phyloP scores from a whole-genome alignment of 2,888 invertebrate species.

The Cataglyphis livida region DNA sequence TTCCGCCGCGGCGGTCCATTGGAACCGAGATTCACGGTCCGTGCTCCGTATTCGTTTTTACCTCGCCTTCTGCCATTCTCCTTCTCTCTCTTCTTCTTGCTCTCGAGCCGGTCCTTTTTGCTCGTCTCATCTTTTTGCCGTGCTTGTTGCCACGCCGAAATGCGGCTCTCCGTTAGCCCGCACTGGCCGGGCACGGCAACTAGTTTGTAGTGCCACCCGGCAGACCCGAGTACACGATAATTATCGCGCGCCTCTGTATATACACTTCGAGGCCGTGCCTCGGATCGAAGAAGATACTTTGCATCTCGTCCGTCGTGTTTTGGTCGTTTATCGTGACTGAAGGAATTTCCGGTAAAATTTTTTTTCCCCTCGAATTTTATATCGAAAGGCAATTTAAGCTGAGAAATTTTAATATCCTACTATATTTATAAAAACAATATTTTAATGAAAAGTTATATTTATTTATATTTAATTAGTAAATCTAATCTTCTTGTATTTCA shows the following conservation, averaged over 20 bases:
- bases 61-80: constrained; percentile 41
- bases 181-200: constrained; percentile 46
- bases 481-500: not conserved
- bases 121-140: constrained; percentile 26
- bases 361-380: not conserved
- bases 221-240: constrained; percentile 49
- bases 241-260: constrained; percentile 56
- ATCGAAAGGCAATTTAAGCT: not conserved
- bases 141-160: constrained; percentile 66
- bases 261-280: constrained; percentile 6
- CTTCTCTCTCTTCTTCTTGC: constrained; percentile 26
- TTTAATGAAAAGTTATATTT: not conserved
- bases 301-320: constrained; percentile 13
- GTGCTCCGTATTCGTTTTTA: constrained; percentile 60
- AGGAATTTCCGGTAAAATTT: not conserved
- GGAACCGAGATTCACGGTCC: constrained; percentile 73
- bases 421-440: not conserved
- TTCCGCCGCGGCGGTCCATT: constrained; percentile 56
- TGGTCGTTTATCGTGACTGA: not conserved
- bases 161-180: constrained; percentile 55
- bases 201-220: constrained; percentile 62
- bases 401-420: not conserved
- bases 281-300: constrained; percentile 31
- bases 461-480: not conserved
- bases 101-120: constrained; percentile 36